Evolutionary conservation across 2,888 invertebrate species (phyloP), one percentile per base, ranked within the genome.

Genomic region (Ormyrus thymus): DNA sequence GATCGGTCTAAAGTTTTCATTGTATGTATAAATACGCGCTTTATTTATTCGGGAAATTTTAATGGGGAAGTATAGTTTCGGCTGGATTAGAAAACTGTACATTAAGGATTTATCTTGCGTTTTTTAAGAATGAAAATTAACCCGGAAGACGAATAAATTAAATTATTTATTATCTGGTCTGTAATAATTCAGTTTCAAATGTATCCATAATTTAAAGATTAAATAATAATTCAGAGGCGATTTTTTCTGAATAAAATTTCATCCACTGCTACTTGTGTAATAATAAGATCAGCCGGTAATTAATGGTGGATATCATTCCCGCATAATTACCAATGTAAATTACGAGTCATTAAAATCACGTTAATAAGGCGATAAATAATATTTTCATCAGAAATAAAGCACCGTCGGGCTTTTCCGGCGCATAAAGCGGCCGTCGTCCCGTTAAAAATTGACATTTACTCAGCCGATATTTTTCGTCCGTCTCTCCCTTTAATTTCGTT

Each of bases 381-480:
- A 71, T 71, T 50, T n/a, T 29, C 51, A n/a, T 48, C 69, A 46
- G 46, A 51, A 51, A 64, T 48, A 15, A 29, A 66, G 53, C 53
- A 29, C 29, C 29, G 51, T 51, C 15, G 11, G n/a, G 11, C 43
- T 45, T 56, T 69, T 69, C 48, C 56, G 46, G 46, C 48, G 45
- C 43, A 68, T 43, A 59, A 59, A 48, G 51, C 64, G 46, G 29
- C 11, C 59, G 59, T 29, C 15, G 59, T 46, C 13, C 69, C 64
- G 61, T 64, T 70, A 62, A 76, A 65, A 76, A 66, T 75, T 51
- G 58, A 76, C 61, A 55, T 48, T 48, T 61, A 75, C 53, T 64
- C 56, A 46, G 58, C 50, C 8, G 58, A 55, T 68, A 62, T 62
- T 53, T 29, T 46, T 72, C 59, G 15, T 29, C n/a, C 53, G 6